phyloP scores from a whole-genome alignment of 2,797 vertebrate genomes.

The Psittacula derbiana region DNA sequence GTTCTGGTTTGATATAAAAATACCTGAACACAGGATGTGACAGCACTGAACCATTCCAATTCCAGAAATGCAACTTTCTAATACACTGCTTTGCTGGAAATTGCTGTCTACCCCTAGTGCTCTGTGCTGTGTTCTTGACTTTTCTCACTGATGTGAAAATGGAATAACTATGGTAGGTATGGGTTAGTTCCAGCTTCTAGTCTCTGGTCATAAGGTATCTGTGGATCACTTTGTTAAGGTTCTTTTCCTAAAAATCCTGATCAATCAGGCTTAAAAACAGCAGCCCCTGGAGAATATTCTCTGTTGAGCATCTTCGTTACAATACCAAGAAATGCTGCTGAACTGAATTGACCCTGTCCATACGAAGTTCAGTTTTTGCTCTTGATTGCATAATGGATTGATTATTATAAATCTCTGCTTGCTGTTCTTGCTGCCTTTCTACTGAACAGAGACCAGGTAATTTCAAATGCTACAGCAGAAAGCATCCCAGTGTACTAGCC shows the following conservation, averaged over 20 bases:
- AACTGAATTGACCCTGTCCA: neutral
- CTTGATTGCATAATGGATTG: neutral
- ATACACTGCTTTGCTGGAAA: neutral
- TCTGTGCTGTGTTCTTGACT: neutral
- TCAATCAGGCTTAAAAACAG: neutral
- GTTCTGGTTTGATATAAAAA: neutral
- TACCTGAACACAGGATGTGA: neutral
- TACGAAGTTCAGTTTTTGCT: neutral
- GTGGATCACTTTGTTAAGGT: neutral
- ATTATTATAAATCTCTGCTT: neutral
- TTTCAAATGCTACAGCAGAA: constrained; percentile 12
- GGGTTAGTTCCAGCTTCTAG: neutral
- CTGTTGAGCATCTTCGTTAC: neutral
- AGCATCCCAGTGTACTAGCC: neutral
- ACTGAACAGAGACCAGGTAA: constrained; percentile 23
- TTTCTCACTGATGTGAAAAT: neutral
- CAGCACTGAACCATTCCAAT: neutral
- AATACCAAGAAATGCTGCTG: neutral
- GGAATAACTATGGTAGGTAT: neutral
- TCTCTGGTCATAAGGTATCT: neutral
- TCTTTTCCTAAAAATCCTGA: neutral
- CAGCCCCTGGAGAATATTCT: neutral
- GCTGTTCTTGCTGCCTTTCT: constrained; percentile 16
- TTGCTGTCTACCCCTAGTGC: neutral
- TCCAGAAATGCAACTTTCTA: neutral